These are phyloP conservation scores for Acipenser transmontanus DNA, from an alignment of 2,797 vertebrate species.

Conservation along the genomic window DNA sequence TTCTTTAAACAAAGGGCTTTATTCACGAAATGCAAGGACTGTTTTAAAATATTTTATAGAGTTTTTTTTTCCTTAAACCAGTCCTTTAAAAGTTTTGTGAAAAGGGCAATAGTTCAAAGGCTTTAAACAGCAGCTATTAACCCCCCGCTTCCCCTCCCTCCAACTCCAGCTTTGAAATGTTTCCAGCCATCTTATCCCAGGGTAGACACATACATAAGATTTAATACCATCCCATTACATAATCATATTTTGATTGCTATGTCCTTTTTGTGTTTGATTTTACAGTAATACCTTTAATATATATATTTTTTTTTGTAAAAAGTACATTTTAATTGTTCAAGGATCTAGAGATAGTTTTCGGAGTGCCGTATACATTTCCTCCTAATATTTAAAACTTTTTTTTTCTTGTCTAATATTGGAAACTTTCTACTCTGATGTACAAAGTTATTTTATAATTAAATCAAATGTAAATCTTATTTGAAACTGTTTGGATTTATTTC, in stretches of 20 bases:
- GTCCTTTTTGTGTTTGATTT: slow-evolving; percentile 49
- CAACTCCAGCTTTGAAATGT: slow-evolving; percentile 28
- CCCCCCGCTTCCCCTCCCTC: too few relatives aligned
- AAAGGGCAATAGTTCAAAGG: too few relatives aligned
- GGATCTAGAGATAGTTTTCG: slow-evolving; percentile 33
- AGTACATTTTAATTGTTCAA: slow-evolving; percentile 44
- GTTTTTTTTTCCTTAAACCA: too few relatives aligned
- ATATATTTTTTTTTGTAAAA: slow-evolving; percentile 21
- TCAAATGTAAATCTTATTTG: slow-evolving; percentile 48
- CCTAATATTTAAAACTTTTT: slow-evolving; percentile 64
- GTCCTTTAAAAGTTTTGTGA: too few relatives aligned
- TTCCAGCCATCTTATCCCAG: slow-evolving; percentile 32
- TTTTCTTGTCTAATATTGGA: slow-evolving; percentile 53
- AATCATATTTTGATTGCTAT: slow-evolving; percentile 30
- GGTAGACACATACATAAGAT: slow-evolving; percentile 21
- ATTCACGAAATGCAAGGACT: too few relatives aligned
- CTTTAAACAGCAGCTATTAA: too few relatives aligned
- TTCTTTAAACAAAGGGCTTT: too few relatives aligned
- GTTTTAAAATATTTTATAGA: too few relatives aligned
- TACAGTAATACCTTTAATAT: slow-evolving; percentile 43
- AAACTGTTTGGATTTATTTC: slow-evolving; percentile 8
- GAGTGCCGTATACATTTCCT: slow-evolving; percentile 11
- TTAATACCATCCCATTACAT: background rate
- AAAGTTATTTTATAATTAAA: slow-evolving; percentile 78
- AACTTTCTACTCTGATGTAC: slow-evolving; percentile 68